These are phyloP conservation scores for Anhinga anhinga DNA, from an alignment of 2,113 vertebrate species.

Conservation along the genomic window DNA sequence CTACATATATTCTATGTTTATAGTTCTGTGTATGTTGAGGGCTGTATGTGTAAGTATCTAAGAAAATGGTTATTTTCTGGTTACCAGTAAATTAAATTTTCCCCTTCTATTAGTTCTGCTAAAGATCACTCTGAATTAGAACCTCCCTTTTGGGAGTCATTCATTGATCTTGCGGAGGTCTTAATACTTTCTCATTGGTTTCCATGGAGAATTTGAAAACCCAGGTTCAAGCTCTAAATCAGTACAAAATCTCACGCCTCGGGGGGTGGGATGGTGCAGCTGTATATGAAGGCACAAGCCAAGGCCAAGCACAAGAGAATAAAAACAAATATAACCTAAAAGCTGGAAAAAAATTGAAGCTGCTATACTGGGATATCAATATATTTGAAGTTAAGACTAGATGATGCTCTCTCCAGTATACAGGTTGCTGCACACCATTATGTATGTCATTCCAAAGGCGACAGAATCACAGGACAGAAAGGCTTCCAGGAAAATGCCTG, in stretches of 20 bases:
- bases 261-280: not conserved
- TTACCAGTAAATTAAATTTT: slow-evolving; percentile 37
- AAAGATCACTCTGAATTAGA: slow-evolving; percentile 7
- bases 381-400: not conserved
- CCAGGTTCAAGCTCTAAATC: not conserved
- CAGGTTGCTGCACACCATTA: not conserved
- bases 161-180: slow-evolving; percentile 19
- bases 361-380: not conserved
- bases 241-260: not conserved
- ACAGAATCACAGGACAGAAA: not conserved
- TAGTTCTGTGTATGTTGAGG: not conserved
- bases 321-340: not conserved
- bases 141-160: not conserved
- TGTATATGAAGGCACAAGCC: not conserved
- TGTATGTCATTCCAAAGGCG: not conserved
- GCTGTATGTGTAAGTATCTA: not conserved
- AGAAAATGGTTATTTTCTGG: slow-evolving; percentile 9
- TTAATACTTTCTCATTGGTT: slow-evolving; percentile 19
- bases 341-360: not conserved
- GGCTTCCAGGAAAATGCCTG: not conserved
- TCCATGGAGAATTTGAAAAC: slow-evolving; percentile 25
- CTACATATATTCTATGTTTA: not conserved
- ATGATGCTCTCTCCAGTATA: not conserved
- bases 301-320: not conserved
- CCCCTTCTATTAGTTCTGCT: slow-evolving; percentile 15